Conservation (phyloP, 2,888 invertebrate genomes). For the Drosophila affinis region DNA sequence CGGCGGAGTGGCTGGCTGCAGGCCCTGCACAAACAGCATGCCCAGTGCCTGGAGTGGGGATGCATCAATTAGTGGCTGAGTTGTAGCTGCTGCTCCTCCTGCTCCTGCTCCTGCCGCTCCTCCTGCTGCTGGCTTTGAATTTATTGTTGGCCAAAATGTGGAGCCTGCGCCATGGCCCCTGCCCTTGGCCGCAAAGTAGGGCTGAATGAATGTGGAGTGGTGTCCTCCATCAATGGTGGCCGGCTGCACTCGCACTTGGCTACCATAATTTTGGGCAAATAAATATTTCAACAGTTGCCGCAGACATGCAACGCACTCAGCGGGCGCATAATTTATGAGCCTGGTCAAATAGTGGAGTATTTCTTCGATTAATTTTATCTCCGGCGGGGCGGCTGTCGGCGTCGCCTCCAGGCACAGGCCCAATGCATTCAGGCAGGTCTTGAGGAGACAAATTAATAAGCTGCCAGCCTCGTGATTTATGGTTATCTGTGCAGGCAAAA, state of each 20-base stretch:
- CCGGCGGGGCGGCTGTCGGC: slow-evolving; percentile 54
- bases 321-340: slow-evolving; percentile 88
- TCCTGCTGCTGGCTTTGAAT: slow-evolving; percentile 46
- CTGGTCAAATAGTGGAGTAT: slow-evolving; percentile 88
- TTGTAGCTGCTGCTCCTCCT: background rate
- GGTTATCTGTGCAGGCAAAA: slow-evolving; percentile 87
- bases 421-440: slow-evolving; percentile 81
- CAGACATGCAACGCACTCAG: slow-evolving; percentile 88
- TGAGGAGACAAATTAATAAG: slow-evolving; percentile 86
- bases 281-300: slow-evolving; percentile 90
- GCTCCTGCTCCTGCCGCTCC: slow-evolving; percentile 24
- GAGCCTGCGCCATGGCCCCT: slow-evolving; percentile 36
- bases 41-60: slow-evolving; percentile 76
- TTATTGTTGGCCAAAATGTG: slow-evolving; percentile 61
- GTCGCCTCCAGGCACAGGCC: slow-evolving; percentile 80
- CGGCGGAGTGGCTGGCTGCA: slow-evolving; percentile 83
- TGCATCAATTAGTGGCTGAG: slow-evolving; percentile 58
- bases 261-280: slow-evolving; percentile 88
- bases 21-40: slow-evolving; percentile 79
- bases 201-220: slow-evolving; percentile 58
- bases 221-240: slow-evolving; percentile 35
- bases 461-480: slow-evolving; percentile 91
- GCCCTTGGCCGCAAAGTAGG: slow-evolving; percentile 63
- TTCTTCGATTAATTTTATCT: slow-evolving; percentile 87
- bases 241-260: slow-evolving; percentile 64